A percentile compares a stretch with the other conserved stretches of the same genome.
Evolutionary conservation across 2,113 vertebrate species (phyloP).

Genomic region (Notarius lentiginosus): DNA sequence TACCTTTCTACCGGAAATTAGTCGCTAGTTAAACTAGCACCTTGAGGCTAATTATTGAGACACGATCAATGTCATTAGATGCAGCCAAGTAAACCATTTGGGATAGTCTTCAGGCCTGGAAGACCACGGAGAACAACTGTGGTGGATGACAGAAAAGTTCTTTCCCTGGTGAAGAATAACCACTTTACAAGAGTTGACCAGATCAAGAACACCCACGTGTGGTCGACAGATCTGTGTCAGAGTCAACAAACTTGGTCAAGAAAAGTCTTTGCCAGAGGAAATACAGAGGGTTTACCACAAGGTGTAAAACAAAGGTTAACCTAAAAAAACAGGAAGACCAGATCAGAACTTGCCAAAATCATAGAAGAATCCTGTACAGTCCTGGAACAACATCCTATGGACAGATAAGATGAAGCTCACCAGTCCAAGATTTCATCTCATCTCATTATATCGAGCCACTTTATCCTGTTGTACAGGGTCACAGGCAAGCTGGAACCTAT

Average conservation of each 20-base stretch:
- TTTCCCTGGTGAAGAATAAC: background rate
- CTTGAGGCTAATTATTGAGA: too few species aligned
- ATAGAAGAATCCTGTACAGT: background rate
- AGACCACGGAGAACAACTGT: background rate
- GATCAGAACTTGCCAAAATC: background rate
- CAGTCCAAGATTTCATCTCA: too few species aligned
- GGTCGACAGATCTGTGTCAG: background rate
- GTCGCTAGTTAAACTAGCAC: too few species aligned
- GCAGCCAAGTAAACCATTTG: background rate
- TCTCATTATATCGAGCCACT: too few species aligned
- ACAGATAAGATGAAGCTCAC: background rate
- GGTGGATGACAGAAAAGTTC: background rate
- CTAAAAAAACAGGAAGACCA: background rate
- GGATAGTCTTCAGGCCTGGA: background rate
- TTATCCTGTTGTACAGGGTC: too few species aligned
- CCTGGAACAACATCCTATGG: background rate
- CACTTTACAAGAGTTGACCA: background rate
- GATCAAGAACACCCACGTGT: background rate
- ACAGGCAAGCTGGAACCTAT: too few species aligned
- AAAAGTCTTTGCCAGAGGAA: background rate
- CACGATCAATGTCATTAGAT: background rate
- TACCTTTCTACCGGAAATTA: too few species aligned
- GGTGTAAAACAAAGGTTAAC: background rate
- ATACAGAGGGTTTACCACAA: background rate
- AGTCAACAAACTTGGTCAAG: background rate